Evolutionary conservation across 2,888 invertebrate species (phyloP).

Genomic region (Salpingus planirostris): DNA sequence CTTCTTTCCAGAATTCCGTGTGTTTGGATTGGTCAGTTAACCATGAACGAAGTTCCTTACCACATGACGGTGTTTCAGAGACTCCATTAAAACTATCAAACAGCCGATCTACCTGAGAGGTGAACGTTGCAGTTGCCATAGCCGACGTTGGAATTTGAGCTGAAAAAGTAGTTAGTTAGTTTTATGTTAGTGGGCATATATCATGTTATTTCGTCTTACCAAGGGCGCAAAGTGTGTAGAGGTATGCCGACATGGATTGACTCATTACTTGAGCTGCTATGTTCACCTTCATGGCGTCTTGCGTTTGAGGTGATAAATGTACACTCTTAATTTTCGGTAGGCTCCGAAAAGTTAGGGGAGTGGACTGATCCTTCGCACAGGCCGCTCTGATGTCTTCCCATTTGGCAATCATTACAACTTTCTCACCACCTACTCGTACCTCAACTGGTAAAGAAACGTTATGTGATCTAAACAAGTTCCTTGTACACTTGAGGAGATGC

Average conservation of each 20-base stretch:
- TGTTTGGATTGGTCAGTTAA: not conserved
- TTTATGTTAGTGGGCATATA: too few relatives aligned
- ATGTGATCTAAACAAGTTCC: conserved; percentile 6
- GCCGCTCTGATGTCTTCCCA: conserved; percentile 4
- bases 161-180: too few relatives aligned
- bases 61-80: not conserved
- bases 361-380: conserved; percentile 2
- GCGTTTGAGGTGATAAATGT: not conserved
- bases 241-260: not conserved
- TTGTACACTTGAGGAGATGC: conserved; percentile 8
- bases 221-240: conserved; percentile 1
- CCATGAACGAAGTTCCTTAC: not conserved
- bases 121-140: not conserved
- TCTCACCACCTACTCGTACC: conserved; percentile 2
- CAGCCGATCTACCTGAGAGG: not conserved
- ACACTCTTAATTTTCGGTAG: not conserved
- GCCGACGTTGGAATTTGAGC: not conserved
- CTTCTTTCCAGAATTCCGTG: not conserved
- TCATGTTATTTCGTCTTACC: too few relatives aligned
- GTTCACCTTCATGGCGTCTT: not conserved
- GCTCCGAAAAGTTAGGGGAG: not conserved
- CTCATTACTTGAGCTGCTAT: not conserved
- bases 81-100: not conserved
- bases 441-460: conserved; percentile 3
- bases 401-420: conserved; percentile 6